Evolutionary conservation across 2,888 invertebrate genomes (phyloP), one percentile per base, ranked within the genome.

Genomic region (Syritta pipiens): DNA sequence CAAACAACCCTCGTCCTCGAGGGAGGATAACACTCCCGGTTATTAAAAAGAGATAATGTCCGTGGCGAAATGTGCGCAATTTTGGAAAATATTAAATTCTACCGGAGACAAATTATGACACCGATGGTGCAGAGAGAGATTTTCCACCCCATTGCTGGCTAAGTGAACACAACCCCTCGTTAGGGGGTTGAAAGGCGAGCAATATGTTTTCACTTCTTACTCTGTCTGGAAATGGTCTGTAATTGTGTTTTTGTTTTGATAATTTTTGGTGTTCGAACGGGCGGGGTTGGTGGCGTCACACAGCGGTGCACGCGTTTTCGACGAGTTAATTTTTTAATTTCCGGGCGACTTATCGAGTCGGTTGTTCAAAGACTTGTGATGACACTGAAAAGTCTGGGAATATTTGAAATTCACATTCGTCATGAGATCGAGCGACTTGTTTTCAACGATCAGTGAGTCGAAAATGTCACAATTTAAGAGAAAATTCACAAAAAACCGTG

Each of bases 1-100:
- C 28, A 5, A 28, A 46, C 22, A 30, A 40, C 51, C 51, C 26
- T 51, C 19, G 9, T 6, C 6, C n/a, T 12, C 28, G 10, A 14
- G 19, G 10, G 4, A 3, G 7, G 7, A 26, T 17, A 6, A 24
- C 20, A 53, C 28, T 40, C 32, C 20, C 28, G 51, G 24, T 74
- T 74, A 74, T 79, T 79, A 57, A 68, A 74, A 74, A 57, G 7
- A 79, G 60, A 74, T 62, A 57, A 79, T 79, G 44, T 60, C 79
- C 74, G 68, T 68, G 35, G 9, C 72, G 37, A 74, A 79, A 72
- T 20, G 12, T 37, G 30, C 4, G 19, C 59, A 68, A 60, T 44
- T 26, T 7, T 44, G 40, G 37, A 57, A 79, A 62, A 57, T 79
- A 79, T 74, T 79, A 79, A 68, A 68, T 74, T 68, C 44, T 26